Conservation (phyloP, 2,797 vertebrate genomes). For the Muscicapa striata region DNA sequence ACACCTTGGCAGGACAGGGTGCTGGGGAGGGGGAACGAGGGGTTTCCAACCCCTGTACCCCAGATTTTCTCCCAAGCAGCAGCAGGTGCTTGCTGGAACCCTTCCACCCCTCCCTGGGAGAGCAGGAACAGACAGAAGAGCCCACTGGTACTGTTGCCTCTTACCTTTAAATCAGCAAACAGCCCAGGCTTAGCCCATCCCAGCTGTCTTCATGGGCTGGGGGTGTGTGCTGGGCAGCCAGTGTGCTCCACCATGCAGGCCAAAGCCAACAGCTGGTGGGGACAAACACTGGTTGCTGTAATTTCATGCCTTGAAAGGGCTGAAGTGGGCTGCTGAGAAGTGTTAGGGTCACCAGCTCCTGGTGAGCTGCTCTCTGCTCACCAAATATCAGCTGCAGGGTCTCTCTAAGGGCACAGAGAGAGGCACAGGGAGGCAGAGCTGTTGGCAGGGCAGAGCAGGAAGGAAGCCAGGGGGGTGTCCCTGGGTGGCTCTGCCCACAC, state of each 20-base stretch:
- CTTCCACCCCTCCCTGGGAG: background rate
- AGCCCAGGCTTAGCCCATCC: background rate
- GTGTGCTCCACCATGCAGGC: fast-evolving
- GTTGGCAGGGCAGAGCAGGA: background rate
- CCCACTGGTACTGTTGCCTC: fast-evolving
- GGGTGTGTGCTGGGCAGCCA: fast-evolving
- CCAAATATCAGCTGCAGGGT: background rate
- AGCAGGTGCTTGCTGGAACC: background rate
- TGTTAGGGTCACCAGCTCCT: background rate
- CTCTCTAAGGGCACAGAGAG: no score
- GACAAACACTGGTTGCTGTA: background rate
- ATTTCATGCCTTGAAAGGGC: background rate
- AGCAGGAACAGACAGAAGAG: background rate
- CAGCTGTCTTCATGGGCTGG: fast-evolving
- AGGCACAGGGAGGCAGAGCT: background rate
- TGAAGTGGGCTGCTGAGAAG: background rate
- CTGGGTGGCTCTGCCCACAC: background rate
- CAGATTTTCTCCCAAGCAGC: background rate
- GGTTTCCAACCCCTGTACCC: background rate
- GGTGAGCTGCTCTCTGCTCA: background rate
- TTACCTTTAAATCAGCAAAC: background rate
- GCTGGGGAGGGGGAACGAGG: background rate
- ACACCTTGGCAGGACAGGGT: background rate
- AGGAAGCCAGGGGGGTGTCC: background rate
- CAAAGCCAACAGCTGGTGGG: fast-evolving